Evolutionary conservation across 2,888 invertebrate genomes (phyloP).

Genomic region (Dynastes tityus): DNA sequence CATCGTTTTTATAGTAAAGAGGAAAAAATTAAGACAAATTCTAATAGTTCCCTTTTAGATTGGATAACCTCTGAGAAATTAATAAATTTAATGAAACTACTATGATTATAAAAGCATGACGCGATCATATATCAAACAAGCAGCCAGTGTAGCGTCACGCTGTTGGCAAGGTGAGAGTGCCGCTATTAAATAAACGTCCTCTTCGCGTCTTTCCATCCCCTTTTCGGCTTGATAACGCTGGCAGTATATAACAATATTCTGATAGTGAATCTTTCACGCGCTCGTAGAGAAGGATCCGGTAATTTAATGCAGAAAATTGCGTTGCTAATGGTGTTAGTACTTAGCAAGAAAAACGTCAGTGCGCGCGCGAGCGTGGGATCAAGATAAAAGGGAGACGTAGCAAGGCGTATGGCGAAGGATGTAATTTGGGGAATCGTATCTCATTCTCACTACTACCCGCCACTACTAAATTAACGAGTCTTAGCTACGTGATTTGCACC

Average conservation of each 20-base stretch:
- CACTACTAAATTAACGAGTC: constrained; percentile 49
- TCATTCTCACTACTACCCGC: constrained; percentile 43
- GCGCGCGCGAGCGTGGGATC: constrained; percentile 11
- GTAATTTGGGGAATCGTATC: constrained; percentile 46
- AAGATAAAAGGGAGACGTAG: constrained; percentile 28
- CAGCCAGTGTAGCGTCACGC: not conserved
- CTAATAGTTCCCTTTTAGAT: too few relatives aligned
- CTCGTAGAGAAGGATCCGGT: constrained; percentile 4
- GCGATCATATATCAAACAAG: too few relatives aligned
- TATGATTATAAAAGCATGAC: too few relatives aligned
- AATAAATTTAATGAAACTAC: too few relatives aligned
- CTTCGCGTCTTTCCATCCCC: not conserved
- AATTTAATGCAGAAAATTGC: constrained; percentile 44
- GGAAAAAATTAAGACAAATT: too few relatives aligned
- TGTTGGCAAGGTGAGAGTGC: not conserved
- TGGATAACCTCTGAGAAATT: too few relatives aligned
- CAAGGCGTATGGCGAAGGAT: constrained; percentile 18
- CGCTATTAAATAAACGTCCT: not conserved
- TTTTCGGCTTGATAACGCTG: not conserved
- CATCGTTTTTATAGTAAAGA: too few relatives aligned
- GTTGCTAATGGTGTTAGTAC: constrained; percentile 45
- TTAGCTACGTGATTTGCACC: constrained; percentile 54
- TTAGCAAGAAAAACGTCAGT: constrained; percentile 39
- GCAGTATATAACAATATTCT: constrained; percentile 36
- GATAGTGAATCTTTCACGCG: not conserved